Conservation (phyloP, 2,113 vertebrate genomes). For the Halcyon malimbica region DNA sequence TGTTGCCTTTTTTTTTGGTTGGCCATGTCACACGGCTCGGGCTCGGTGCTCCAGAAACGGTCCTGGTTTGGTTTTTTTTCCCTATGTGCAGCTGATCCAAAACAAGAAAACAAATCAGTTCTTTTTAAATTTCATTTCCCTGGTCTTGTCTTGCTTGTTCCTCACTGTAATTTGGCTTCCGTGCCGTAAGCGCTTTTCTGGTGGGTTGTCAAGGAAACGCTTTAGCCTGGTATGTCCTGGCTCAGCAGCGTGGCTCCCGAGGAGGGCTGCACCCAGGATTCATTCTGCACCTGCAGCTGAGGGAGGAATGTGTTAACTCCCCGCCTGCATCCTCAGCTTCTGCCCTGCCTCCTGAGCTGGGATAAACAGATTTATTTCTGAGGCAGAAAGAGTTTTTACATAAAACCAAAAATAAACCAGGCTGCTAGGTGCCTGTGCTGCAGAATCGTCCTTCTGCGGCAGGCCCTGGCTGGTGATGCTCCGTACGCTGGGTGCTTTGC, state of each 20-base stretch:
- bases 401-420: background rate
- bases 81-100: background rate
- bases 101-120: constrained; percentile 47
- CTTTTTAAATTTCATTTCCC: constrained; percentile 47
- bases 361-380: background rate
- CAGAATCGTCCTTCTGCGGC: background rate
- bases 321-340: background rate
- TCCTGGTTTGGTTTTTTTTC: background rate
- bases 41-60: background rate
- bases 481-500: background rate
- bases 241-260: background rate
- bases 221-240: background rate
- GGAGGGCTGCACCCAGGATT: background rate
- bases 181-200: background rate
- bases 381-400: background rate
- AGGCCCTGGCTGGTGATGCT: background rate
- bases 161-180: constrained; percentile 2
- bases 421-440: background rate
- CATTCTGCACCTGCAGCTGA: background rate
- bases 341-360: background rate
- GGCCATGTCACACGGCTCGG: background rate
- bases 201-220: constrained; percentile 23
- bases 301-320: background rate
- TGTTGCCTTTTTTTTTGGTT: background rate
- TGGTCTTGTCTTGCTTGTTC: constrained; percentile 3